Evolutionary conservation across 2,888 invertebrate species (phyloP).

Genomic region (Torymus tubicola): DNA sequence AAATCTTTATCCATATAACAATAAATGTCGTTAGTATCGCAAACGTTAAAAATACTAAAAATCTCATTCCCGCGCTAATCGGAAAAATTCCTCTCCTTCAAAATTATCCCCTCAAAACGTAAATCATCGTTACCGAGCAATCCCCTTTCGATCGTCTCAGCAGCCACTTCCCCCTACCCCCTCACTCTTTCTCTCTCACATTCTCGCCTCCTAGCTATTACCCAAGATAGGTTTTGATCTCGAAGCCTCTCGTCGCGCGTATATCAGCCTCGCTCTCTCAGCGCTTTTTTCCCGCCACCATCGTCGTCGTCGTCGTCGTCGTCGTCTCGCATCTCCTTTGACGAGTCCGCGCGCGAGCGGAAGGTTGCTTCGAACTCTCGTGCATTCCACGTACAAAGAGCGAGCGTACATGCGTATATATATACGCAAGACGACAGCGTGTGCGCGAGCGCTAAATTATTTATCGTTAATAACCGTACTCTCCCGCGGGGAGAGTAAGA

Average conservation of each 20-base stretch:
- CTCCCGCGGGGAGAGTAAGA: slow-evolving; percentile 25
- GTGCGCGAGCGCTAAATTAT: slow-evolving; percentile 56
- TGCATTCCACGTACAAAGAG: not conserved
- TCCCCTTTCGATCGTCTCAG: too few relatives aligned
- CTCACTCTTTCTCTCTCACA: not conserved
- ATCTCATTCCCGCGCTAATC: too few relatives aligned
- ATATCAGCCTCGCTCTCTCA: not conserved
- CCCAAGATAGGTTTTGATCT: not conserved
- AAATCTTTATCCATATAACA: too few relatives aligned
- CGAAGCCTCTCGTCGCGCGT: not conserved
- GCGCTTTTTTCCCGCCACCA: not conserved
- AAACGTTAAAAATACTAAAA: too few relatives aligned
- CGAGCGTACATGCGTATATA: slow-evolving; percentile 7
- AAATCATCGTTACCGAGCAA: too few relatives aligned
- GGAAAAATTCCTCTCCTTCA: too few relatives aligned
- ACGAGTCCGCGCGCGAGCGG: slow-evolving; percentile 4
- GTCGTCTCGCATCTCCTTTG: slow-evolving; percentile 19
- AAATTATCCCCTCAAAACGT: too few relatives aligned
- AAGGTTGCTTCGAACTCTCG: slow-evolving; percentile 25
- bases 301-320: slow-evolving; percentile 2
- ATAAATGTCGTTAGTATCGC: too few relatives aligned
- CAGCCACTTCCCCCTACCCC: too few relatives aligned
- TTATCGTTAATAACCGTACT: slow-evolving; percentile 50
- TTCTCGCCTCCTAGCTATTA: not conserved
- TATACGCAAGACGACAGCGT: slow-evolving; percentile 45